phyloP scores from a whole-genome alignment of 2,888 invertebrate genomes.

The Bellardia bayeri region DNA sequence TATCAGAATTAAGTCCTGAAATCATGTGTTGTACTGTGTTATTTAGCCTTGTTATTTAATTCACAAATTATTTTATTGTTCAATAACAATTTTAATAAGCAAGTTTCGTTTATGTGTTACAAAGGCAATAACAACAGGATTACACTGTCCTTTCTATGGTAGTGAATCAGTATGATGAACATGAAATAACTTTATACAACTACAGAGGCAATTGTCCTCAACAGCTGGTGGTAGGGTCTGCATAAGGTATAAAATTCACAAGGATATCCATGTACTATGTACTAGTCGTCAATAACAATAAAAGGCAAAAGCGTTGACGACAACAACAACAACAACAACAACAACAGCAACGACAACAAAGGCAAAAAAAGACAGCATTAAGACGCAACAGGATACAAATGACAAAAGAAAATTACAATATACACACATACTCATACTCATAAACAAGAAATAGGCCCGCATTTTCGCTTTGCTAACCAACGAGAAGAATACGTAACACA shows the following conservation, averaged over 20 bases:
- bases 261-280: background rate
- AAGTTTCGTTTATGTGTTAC: background rate
- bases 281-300: slow-evolving; percentile 30
- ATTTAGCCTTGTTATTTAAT: no score
- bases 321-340: background rate
- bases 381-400: slow-evolving; percentile 64
- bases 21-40: no score
- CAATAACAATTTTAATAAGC: no score
- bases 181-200: slow-evolving; percentile 19
- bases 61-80: no score
- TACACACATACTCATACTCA: background rate
- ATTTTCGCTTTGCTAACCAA: background rate
- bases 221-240: slow-evolving; percentile 47
- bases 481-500: no score
- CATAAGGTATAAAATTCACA: background rate
- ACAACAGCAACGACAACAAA: background rate
- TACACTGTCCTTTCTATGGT: background rate
- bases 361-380: slow-evolving; percentile 5
- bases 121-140: background rate
- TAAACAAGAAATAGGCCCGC: background rate
- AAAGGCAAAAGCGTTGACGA: slow-evolving; percentile 28
- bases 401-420: slow-evolving; percentile 49
- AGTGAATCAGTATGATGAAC: background rate
- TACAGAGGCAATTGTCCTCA: slow-evolving; percentile 44
- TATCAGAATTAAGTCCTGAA: no score